Conservation (phyloP, 2,113 vertebrate species). For the Rostratula benghalensis region DNA sequence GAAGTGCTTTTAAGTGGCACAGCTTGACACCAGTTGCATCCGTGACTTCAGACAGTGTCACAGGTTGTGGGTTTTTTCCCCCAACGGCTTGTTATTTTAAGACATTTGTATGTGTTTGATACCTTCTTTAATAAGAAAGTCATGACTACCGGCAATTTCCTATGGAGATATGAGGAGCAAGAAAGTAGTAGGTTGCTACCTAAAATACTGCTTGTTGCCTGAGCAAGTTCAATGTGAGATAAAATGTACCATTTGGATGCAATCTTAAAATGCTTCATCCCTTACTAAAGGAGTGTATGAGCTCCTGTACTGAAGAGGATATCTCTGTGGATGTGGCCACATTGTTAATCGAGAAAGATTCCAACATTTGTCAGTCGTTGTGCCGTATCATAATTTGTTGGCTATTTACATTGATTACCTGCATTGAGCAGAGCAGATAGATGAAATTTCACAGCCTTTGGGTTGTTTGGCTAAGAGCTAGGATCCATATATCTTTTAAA, state of each 20-base stretch:
- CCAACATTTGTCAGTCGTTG: background rate
- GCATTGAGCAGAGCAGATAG: background rate
- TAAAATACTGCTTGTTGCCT: background rate
- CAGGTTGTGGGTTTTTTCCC: background rate
- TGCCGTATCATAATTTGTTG: background rate
- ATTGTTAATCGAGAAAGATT: background rate
- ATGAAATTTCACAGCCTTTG: background rate
- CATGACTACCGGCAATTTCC: background rate
- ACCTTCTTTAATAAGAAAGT: background rate
- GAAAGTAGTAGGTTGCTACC: background rate
- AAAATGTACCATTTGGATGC: background rate
- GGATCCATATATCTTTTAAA: background rate
- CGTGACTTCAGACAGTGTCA: background rate
- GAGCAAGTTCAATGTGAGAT: background rate
- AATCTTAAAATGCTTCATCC: background rate
- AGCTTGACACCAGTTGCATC: constrained; percentile 7
- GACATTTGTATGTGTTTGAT: background rate
- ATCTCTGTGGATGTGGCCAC: background rate
- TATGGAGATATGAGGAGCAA: background rate
- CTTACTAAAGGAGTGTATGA: background rate
- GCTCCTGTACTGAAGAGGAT: background rate
- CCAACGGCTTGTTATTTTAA: background rate
- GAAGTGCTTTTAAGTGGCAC: background rate
- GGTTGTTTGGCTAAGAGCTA: background rate
- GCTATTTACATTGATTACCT: background rate